Evolutionary conservation across 2,113 vertebrate genomes (phyloP).

Genomic region (Pheucticus melanocephalus): DNA sequence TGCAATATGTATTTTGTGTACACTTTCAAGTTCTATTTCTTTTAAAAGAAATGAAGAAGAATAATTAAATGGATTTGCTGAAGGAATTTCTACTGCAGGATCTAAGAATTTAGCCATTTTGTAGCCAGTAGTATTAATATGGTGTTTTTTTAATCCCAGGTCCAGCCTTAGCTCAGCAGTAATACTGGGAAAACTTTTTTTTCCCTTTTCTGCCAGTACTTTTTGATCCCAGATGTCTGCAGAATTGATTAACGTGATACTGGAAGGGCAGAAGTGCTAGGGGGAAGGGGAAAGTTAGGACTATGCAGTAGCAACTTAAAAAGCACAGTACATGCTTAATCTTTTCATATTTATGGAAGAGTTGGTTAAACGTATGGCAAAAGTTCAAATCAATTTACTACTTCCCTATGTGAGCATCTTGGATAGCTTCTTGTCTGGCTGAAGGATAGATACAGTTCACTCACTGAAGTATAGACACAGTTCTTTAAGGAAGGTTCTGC

Average conservation of each 20-base stretch:
- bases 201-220: background rate
- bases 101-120: background rate
- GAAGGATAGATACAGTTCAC: background rate
- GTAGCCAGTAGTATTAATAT: background rate
- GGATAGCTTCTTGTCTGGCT: background rate
- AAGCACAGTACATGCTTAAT: background rate
- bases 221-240: background rate
- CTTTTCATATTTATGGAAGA: background rate
- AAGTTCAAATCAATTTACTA: background rate
- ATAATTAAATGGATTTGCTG: background rate
- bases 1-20: background rate
- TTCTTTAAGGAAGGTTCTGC: background rate
- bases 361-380: background rate
- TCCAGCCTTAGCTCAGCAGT: background rate
- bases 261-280: background rate
- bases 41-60: background rate
- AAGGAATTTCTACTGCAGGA: background rate
- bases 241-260: background rate
- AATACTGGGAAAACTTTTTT: background rate
- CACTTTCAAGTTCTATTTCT: background rate
- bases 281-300: background rate
- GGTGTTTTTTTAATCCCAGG: background rate
- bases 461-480: no score
- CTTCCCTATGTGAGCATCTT: background rate
- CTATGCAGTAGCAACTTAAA: background rate